Evolutionary conservation across 2,888 invertebrate species (phyloP).

Genomic region (Amphipoea lucens): DNA sequence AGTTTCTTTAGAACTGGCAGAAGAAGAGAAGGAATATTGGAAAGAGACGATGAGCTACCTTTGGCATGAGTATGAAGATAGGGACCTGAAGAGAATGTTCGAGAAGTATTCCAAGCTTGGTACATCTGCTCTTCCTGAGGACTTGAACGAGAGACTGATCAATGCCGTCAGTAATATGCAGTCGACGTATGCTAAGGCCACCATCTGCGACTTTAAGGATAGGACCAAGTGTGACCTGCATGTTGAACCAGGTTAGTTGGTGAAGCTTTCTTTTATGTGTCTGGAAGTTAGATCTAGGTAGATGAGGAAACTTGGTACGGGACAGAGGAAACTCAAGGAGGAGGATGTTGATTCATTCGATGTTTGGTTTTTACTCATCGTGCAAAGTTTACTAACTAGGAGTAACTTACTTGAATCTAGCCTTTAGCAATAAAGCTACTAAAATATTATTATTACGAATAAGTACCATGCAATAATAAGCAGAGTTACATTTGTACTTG

Average conservation of each 20-base stretch:
- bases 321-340: background rate
- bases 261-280: background rate
- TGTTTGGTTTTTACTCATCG: background rate
- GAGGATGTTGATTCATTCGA: background rate
- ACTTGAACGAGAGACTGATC: conserved; percentile 91
- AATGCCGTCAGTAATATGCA: conserved; percentile 93
- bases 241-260: conserved; percentile 92
- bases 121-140: conserved; percentile 93
- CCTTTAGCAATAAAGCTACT: background rate
- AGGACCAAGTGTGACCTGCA: conserved; percentile 92
- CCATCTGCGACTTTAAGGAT: conserved; percentile 93
- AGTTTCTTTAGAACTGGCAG: conserved; percentile 82
- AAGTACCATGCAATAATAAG: background rate
- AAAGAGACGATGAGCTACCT: conserved; percentile 92
- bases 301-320: background rate
- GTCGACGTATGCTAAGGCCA: conserved; percentile 93
- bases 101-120: conserved; percentile 93
- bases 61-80: conserved; percentile 93
- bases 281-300: background rate
- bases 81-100: conserved; percentile 93
- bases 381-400: background rate
- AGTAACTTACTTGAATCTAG: background rate
- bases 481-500: background rate
- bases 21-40: conserved; percentile 92
- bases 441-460: background rate